Percentiles rank a stretch among this genome's conserved stretches.
These are phyloP conservation scores for Trachelus iudaicus DNA, from an alignment of 2,888 invertebrate species.

Conservation along the genomic window DNA sequence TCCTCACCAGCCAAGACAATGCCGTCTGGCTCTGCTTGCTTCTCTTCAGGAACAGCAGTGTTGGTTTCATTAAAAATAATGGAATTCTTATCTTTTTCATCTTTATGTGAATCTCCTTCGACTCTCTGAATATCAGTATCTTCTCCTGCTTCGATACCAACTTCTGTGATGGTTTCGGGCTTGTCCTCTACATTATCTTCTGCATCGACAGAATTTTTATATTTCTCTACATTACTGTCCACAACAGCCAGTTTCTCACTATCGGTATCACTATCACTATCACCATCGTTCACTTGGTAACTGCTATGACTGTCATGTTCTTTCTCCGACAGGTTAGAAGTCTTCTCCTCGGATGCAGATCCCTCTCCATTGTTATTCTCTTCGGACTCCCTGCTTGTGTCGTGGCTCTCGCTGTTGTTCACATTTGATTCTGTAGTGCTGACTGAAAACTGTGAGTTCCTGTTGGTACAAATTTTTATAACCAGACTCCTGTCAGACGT, in stretches of 20 bases:
- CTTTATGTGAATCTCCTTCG: slow-evolving; percentile 50
- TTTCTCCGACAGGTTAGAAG: slow-evolving; percentile 33
- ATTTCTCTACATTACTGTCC: slow-evolving; percentile 37
- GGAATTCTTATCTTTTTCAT: slow-evolving; percentile 8
- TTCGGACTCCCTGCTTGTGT: slow-evolving; percentile 44
- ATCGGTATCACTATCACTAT: slow-evolving; percentile 54
- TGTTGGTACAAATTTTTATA: slow-evolving; percentile 62
- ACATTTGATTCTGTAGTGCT: slow-evolving; percentile 34
- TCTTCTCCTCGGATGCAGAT: slow-evolving; percentile 38
- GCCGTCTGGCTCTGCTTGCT: slow-evolving; percentile 52
- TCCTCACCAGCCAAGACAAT: slow-evolving; percentile 73
- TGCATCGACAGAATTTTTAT: slow-evolving; percentile 14
- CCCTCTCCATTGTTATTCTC: slow-evolving; percentile 52
- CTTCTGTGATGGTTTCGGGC: slow-evolving; percentile 21
- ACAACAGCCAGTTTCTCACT: slow-evolving; percentile 51
- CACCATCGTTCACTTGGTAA: slow-evolving; percentile 32
- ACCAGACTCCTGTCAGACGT: slow-evolving; percentile 58
- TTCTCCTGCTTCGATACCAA: slow-evolving; percentile 7
- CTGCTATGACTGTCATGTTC: slow-evolving; percentile 36
- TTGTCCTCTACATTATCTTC: background rate
- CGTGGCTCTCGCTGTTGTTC: slow-evolving; percentile 33
- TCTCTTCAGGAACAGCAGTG: background rate
- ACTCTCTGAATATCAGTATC: slow-evolving; percentile 2
- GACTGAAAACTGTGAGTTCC: slow-evolving; percentile 58
- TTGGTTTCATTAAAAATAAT: slow-evolving; percentile 6